Evolutionary conservation across 2,797 vertebrate genomes (phyloP), one percentile per base, ranked within the genome.

Genomic region (Argentina silus): DNA sequence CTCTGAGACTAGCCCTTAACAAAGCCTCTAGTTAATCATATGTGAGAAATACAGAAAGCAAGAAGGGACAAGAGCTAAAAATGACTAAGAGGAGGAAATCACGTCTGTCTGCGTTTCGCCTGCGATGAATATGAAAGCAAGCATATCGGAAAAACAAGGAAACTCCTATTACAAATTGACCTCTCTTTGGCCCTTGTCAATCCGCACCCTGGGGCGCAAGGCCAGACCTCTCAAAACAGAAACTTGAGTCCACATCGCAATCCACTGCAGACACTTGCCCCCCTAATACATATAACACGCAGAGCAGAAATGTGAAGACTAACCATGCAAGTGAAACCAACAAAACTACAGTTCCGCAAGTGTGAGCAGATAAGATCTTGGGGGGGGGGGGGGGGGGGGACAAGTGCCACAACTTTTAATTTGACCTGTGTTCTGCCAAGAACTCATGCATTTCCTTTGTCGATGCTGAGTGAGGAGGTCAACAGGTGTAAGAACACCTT

Each of bases 161-260:
- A 64, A 53, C 72, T 83, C 63, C 82, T 78, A 72, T 87, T 82
- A 76, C 70, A 83, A 78, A 79, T 36, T 90, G 90, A 91, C 88
- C 89, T 86, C 81, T 77, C 72, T 80, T 84, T 91, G 85, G 87
- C 86, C 85, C 75, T 83, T 86, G 86, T 90, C 89, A 86, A 73
- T 83, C 83, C 66, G 15, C 71, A 70, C 75, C 86, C 85, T 71
- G 57, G 63, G 83, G 78, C 78, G 51, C 61, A 17, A 69, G 66
- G 81, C 78, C 45, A 73, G 67, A 81, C 81, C 76, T 73, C 70
- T 80, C 73, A 77, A 66, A 47, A 65, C 72, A 85, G 78, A 85
- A 85, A 85, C 78, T 76, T 73, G 75, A 81, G 78, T 78, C 71
- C 55, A 66, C 73, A 78, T 79, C 79, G 43, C 17, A 74, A 73